Evolutionary conservation across 2,797 vertebrate species (phyloP), one percentile per base, ranked within the genome.

Genomic region (Paramormyrops hopkinsi): DNA sequence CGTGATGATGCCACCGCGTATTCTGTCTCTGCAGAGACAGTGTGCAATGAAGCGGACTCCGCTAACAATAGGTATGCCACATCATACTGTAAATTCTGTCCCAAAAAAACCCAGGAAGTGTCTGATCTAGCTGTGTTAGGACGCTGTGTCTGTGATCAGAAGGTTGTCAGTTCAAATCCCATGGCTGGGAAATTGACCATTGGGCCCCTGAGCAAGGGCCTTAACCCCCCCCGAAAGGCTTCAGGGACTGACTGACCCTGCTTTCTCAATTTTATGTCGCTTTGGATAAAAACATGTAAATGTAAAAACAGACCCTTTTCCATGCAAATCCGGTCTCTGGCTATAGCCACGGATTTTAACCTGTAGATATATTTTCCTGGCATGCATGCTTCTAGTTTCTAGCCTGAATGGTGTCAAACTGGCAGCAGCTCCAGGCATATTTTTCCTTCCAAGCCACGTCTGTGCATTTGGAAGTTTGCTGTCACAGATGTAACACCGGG

Each of bases 1-100:
- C 93, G 96, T 0, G 97, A 99, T 59, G 97, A 97, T 79, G 98
- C 97, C 97, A 97, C 97, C 88, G 97, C 93, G 90, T 96, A 97
- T 89, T 94, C 96, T 8, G 97, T 98, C 94, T 96, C 97, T n/a
- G 97, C 98, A 4, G 96, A 97, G 29, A 92, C 93, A 11, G 25
- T 91, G 1, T 95, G 93, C 89, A 96, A 92, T 92, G 94, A 93
- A 90, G 92, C 93, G 0, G 94, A 96, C 90, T 93, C 94, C 83
- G 87, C 91, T 65, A 94, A 95, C 86, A 96, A 97, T 92, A 96
- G 97, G 99, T 99, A 95, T 0, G 37, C 7, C n/a, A 37, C 33
- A 17, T 37, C 33, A 1, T 33, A 6, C 29, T 37, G 33, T 37
- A 5, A 33, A 37, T 73, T 37, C 69, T 37, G 5, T 73, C 11